A percentile compares a stretch with the other conserved stretches of the same genome.
Evolutionary conservation across 2,113 vertebrate species (phyloP).

Genomic region (Ameiurus melas): DNA sequence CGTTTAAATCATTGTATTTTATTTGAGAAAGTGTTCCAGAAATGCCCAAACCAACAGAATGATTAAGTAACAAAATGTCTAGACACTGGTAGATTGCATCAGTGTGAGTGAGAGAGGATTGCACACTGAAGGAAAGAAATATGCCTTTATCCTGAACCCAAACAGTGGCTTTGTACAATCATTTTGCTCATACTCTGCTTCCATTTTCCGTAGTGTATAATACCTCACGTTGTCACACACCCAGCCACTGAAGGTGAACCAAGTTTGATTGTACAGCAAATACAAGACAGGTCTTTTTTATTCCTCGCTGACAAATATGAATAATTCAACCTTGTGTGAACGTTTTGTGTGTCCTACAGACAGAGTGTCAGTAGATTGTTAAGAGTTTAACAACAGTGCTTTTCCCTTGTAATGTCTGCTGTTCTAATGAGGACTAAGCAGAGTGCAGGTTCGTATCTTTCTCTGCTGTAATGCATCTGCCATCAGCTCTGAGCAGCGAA

Average conservation of each 20-base stretch:
- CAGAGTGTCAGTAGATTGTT: background rate
- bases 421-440: background rate
- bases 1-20: background rate
- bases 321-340: background rate
- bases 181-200: background rate
- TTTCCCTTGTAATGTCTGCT: background rate
- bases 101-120: conserved; percentile 20
- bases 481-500: background rate
- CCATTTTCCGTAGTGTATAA: background rate
- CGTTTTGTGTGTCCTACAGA: background rate
- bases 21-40: background rate
- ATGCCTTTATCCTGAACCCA: background rate
- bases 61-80: conserved; percentile 26
- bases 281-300: background rate
- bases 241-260: background rate
- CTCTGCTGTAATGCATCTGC: conserved; percentile 9
- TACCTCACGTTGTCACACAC: background rate
- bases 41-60: background rate
- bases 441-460: background rate
- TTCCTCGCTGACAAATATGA: background rate
- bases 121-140: background rate
- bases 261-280: background rate
- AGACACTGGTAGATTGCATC: conserved; percentile 34
- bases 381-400: background rate
- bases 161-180: conserved; percentile 1